A percentile compares a stretch with the other conserved stretches of the same genome.
phyloP scores from a whole-genome alignment of 2,888 invertebrate species.

The Sycophila texana region DNA sequence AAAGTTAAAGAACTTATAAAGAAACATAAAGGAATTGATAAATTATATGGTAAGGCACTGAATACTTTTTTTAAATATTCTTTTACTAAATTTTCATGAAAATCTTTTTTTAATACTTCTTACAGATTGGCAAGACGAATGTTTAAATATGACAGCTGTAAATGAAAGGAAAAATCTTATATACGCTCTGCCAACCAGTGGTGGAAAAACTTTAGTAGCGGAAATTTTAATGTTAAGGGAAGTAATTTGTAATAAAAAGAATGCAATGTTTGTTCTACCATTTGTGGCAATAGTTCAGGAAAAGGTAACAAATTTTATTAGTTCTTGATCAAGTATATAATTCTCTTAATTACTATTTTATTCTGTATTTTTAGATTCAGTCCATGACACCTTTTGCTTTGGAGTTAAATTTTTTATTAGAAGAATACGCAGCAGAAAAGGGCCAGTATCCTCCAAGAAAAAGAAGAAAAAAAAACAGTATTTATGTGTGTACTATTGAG shows the following conservation, averaged over 20 bases:
- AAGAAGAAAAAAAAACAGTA: slow-evolving; percentile 85
- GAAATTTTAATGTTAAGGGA: slow-evolving; percentile 95
- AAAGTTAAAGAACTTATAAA: slow-evolving; percentile 84
- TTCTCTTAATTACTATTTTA: not conserved
- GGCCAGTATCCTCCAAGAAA: slow-evolving; percentile 90
- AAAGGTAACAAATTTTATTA: slow-evolving; percentile 80
- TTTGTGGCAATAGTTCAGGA: slow-evolving; percentile 98
- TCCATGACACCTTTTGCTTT: slow-evolving; percentile 91
- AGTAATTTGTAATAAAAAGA: slow-evolving; percentile 86
- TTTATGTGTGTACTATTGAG: slow-evolving; percentile 96
- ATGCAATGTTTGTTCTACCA: slow-evolving; percentile 93
- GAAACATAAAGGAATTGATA: slow-evolving; percentile 85
- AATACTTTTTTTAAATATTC: not conserved
- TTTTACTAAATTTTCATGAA: not conserved
- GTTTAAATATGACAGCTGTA: slow-evolving; percentile 87
- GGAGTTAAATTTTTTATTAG: slow-evolving; percentile 90
- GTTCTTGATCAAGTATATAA: not conserved
- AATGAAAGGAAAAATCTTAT: slow-evolving; percentile 87
- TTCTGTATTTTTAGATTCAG: slow-evolving; percentile 80
- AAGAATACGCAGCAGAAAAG: slow-evolving; percentile 96
- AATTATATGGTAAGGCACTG: slow-evolving; percentile 80
- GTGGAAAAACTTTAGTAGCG: slow-evolving; percentile 97
- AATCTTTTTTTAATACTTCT: slow-evolving; percentile 1
- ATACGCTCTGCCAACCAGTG: slow-evolving; percentile 96
- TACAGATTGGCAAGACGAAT: slow-evolving; percentile 96